A percentile compares a stretch with the other conserved stretches of the same genome.
Evolutionary conservation across 2,113 vertebrate species (phyloP).

Genomic region (Thryonomys swinderianus): DNA sequence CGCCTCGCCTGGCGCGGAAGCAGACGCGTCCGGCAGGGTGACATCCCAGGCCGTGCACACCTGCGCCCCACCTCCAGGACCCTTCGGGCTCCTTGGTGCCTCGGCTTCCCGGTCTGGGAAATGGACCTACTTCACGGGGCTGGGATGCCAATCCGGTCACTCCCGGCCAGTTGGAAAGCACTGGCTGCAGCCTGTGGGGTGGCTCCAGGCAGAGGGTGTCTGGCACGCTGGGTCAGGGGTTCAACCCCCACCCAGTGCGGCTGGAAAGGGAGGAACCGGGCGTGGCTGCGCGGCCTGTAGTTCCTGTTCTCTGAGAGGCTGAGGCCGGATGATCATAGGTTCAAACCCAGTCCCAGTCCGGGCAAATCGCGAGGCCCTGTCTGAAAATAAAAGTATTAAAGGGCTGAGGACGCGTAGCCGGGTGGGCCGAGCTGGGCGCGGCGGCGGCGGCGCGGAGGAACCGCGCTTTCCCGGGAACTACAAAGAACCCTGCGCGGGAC

Average conservation of each 20-base stretch:
- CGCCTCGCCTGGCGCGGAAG: neutral
- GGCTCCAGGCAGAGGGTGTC: neutral
- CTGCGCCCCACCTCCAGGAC: no score
- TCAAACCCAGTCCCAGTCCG: neutral
- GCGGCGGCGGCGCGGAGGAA: conserved; percentile 28
- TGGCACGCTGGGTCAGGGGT: neutral
- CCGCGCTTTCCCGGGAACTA: conserved; percentile 66
- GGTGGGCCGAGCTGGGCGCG: neutral
- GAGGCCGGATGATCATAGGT: neutral
- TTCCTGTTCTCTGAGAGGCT: neutral
- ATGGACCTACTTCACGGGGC: neutral
- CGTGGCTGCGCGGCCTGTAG: no score
- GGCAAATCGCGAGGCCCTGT: neutral
- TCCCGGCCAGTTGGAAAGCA: neutral
- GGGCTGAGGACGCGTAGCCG: neutral
- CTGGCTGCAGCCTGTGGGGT: no score
- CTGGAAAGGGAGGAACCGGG: neutral
- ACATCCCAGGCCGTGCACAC: neutral
- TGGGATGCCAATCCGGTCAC: no score
- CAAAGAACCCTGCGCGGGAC: conserved; percentile 57
- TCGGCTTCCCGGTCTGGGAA: neutral
- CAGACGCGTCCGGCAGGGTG: neutral
- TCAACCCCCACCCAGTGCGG: no score
- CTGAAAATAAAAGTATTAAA: neutral
- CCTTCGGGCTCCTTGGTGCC: neutral